Conservation (phyloP, 2,888 invertebrate species). For the Ceriagrion tenellum region DNA sequence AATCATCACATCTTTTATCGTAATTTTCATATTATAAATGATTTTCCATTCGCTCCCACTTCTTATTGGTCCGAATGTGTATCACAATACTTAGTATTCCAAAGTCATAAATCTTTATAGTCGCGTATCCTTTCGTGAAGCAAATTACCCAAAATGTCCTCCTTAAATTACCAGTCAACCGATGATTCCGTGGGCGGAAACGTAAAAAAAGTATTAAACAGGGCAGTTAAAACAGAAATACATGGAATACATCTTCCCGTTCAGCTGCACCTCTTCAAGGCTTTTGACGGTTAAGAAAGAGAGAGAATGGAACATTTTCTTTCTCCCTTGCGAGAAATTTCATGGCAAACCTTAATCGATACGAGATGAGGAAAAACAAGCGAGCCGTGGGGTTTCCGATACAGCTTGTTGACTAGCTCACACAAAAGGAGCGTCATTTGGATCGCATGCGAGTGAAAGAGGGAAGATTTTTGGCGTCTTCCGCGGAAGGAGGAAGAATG, state of each 20-base stretch:
- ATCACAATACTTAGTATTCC: too few species aligned
- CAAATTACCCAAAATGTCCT: too few species aligned
- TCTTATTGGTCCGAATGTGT: too few species aligned
- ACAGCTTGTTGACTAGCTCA: not conserved
- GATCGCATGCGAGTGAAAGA: not conserved
- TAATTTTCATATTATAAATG: too few species aligned
- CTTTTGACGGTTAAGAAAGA: not conserved
- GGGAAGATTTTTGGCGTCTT: not conserved
- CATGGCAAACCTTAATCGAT: not conserved
- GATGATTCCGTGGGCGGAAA: too few species aligned
- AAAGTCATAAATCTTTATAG: too few species aligned
- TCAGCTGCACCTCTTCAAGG: not conserved
- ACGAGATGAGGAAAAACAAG: slow-evolving; percentile 14
- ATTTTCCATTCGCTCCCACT: too few species aligned
- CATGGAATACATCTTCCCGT: not conserved
- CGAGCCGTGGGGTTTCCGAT: not conserved
- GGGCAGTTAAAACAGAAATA: not conserved
- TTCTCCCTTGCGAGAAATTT: not conserved
- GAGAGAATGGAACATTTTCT: too few species aligned
- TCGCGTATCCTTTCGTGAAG: too few species aligned
- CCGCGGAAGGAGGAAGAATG: not conserved
- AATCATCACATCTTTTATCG: too few species aligned
- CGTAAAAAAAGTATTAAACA: too few species aligned
- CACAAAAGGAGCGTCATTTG: not conserved
- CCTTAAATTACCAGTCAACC: too few species aligned